Base-by-base conservation (phyloP, 2,113 vertebrate genomes). In the Mastomys natalensis region DNA sequence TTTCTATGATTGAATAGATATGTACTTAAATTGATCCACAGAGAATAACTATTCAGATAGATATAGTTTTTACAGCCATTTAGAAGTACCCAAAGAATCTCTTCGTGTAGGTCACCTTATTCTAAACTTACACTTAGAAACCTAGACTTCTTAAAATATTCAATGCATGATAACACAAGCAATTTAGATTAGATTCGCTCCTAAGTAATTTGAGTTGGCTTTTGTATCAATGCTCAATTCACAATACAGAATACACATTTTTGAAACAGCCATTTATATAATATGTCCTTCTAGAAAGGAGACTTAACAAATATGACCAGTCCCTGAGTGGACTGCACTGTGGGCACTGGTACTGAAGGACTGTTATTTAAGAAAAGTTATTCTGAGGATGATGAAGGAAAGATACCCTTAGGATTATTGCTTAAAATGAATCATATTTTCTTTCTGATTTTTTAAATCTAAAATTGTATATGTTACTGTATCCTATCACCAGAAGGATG, bases 21-120 rank as follows among this genome's bases (percentile, higher is more conserved):
- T 7, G 51, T 78, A 34, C 21, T 22, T 45, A 92, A 55, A 68
- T 70, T 77, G 48, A 68, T n/a, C 48, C 51, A 24, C 68, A 37
- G 4, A 88, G 19, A 77, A 58, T 84, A 62, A 62, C 85, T 72
- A 51, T 91, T 90, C 81, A 90, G 48, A 60, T 60, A 78, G 95
- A 89, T 76, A 12, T 21, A 45, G 60, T n/a, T 62, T 90, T 95
- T 60, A 34, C 31, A 58, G 76, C 55, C 43, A 85, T 90, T 82
- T 73, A 40, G 64, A 88, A 85, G 45, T 81, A 37, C 45, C 45
- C 12, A 43, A 31, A 58, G 73, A 87, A 40, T 43, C n/a, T 84
- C 70, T 53, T 58, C 58, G 58, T 80, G 22, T 58, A 87, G 40
- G 48, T 62, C 90, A 29, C 55, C 11, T 58, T 87, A 3, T 73